Conservation (phyloP, 2,888 invertebrate species). For the Teinopalpus imperialis region DNA sequence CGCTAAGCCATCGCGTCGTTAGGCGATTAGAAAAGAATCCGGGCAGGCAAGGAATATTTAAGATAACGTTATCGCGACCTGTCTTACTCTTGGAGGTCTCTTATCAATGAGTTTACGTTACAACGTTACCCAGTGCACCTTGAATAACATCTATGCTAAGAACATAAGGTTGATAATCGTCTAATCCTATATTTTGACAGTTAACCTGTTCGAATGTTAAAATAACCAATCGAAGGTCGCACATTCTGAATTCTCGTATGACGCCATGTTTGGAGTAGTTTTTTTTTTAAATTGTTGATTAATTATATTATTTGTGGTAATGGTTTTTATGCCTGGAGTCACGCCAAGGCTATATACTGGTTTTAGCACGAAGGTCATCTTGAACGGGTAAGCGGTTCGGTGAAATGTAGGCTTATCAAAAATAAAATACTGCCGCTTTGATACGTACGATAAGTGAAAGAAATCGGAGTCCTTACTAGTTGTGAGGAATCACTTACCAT, state of each 20-base stretch:
- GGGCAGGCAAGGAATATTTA: slow-evolving; percentile 41
- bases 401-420: too few relatives aligned
- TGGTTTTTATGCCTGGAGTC: too few relatives aligned
- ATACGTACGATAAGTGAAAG: too few relatives aligned
- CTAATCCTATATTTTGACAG: too few relatives aligned
- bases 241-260: slow-evolving; percentile 37
- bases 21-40: slow-evolving; percentile 28
- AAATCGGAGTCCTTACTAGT: too few relatives aligned
- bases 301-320: too few relatives aligned
- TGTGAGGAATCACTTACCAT: too few relatives aligned
- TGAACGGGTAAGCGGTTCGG: too few relatives aligned
- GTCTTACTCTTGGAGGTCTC: slow-evolving; percentile 40
- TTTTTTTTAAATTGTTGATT: slow-evolving; percentile 35
- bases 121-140: slow-evolving; percentile 14
- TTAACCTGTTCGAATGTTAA: slow-evolving; percentile 22
- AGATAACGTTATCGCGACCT: slow-evolving; percentile 40
- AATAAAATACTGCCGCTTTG: too few relatives aligned
- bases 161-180: slow-evolving; percentile 25
- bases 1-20: too few relatives aligned
- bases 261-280: slow-evolving; percentile 43
- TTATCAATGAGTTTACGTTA: slow-evolving; percentile 29
- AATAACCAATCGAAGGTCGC: slow-evolving; percentile 39
- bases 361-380: too few relatives aligned
- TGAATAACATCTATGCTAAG: slow-evolving; percentile 18
- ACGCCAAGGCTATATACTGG: too few relatives aligned